Evolutionary conservation across 2,113 vertebrate genomes (phyloP).

Genomic region (Psittacula cyanocephala): DNA sequence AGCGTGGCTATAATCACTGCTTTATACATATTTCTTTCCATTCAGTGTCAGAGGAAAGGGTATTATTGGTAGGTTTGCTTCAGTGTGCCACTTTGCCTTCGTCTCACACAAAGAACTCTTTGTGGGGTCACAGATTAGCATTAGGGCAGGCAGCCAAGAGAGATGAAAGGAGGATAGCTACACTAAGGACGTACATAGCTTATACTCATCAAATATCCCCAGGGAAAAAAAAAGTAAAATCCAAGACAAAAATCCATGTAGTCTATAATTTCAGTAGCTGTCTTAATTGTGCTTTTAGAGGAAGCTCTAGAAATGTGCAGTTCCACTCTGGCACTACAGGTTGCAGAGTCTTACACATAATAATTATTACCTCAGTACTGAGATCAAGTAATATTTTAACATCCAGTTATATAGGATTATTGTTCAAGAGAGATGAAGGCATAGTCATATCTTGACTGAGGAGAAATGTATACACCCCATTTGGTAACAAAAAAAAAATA

Average conservation of each 20-base stretch:
- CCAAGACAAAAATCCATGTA: not conserved
- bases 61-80: constrained; percentile 51
- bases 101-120: constrained; percentile 48
- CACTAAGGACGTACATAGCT: constrained; percentile 50
- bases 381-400: not conserved
- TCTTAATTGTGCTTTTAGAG: not conserved
- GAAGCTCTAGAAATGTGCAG: not conserved
- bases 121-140: constrained; percentile 60
- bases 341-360: not conserved
- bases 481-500: not conserved
- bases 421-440: not conserved
- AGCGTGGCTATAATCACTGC: not conserved
- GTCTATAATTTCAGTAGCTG: not conserved
- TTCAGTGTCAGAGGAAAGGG: constrained; percentile 29
- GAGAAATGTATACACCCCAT: not conserved
- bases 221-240: not conserved
- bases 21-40: constrained; percentile 45
- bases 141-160: constrained; percentile 31
- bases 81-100: constrained; percentile 9
- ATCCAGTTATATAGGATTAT: not conserved
- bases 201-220: constrained; percentile 3
- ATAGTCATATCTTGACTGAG: not conserved
- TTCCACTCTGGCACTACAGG: not conserved
- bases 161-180: constrained; percentile 53
- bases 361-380: not conserved